Evolutionary conservation across 2,113 vertebrate species (phyloP).

Genomic region (Triplophysa rosa): DNA sequence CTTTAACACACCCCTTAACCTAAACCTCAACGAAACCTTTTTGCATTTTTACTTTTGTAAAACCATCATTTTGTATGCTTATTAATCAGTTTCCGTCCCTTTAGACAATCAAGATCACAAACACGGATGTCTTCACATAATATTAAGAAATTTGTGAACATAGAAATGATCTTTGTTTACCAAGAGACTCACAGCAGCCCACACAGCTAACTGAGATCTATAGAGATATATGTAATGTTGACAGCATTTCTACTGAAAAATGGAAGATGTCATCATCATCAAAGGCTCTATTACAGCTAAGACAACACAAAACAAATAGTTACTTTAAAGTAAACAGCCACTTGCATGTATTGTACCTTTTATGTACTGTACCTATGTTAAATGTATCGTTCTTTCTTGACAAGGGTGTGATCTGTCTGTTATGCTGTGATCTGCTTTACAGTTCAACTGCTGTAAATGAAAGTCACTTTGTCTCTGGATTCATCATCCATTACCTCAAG

Average conservation of each 20-base stretch:
- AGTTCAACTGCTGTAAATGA: background rate
- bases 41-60: too few relatives aligned
- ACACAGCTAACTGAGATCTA: background rate
- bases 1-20: too few relatives aligned
- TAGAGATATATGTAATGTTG: constrained; percentile 2
- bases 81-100: too few relatives aligned
- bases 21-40: too few relatives aligned
- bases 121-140: too few relatives aligned
- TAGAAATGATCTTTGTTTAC: too few relatives aligned
- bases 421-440: background rate
- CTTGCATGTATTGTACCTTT: background rate
- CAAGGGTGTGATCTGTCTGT: constrained; percentile 11
- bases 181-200: background rate
- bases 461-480: background rate
- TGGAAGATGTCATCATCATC: background rate
- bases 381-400: constrained; percentile 4
- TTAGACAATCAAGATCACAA: too few relatives aligned
- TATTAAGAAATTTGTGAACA: too few relatives aligned
- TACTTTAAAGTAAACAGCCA: background rate
- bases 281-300: constrained; percentile 1
- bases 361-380: background rate
- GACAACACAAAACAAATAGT: background rate
- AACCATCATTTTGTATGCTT: too few relatives aligned
- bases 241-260: constrained; percentile 9
- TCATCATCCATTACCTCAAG: background rate